A percentile compares a stretch with the other conserved stretches of the same genome.
Evolutionary conservation across 2,888 invertebrate genomes (phyloP).

Genomic region (Perithous albicinctus): DNA sequence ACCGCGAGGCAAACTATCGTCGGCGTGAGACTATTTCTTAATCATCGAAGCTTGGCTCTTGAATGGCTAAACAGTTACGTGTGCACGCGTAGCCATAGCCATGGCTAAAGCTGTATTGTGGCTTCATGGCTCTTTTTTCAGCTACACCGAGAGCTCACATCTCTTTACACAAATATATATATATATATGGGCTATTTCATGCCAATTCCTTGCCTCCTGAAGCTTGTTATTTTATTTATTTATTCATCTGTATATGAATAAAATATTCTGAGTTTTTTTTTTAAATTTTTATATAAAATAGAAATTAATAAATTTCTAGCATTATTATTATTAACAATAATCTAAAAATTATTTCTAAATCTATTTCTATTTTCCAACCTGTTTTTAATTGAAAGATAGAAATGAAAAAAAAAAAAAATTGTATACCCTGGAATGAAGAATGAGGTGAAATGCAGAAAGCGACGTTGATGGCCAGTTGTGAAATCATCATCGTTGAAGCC

Average conservation of each 20-base stretch:
- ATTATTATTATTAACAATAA: no score
- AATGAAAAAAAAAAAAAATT: background rate
- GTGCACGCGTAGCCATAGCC: conserved; percentile 7
- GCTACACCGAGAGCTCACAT: background rate
- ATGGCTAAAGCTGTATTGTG: conserved; percentile 6
- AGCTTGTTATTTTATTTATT: no score
- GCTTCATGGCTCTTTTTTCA: conserved; percentile 24
- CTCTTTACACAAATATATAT: background rate
- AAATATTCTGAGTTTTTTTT: no score
- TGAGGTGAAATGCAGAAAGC: conserved; percentile 27
- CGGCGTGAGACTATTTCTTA: conserved; percentile 60
- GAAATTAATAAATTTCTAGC: no score
- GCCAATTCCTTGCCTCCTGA: no score
- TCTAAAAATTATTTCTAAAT: no score
- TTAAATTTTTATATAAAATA: no score
- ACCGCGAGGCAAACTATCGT: conserved; percentile 42
- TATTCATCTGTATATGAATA: no score
- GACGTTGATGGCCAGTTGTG: conserved; percentile 41
- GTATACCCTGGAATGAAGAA: background rate
- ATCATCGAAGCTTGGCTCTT: conserved; percentile 45
- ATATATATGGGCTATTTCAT: no score
- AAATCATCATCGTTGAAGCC: conserved; percentile 54
- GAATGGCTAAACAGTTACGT: conserved; percentile 61
- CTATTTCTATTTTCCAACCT: no score
- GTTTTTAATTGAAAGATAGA: conserved; percentile 2